These are phyloP conservation scores for Pachydiplax longipennis DNA, from an alignment of 2,888 invertebrate genomes.

Conservation along the genomic window DNA sequence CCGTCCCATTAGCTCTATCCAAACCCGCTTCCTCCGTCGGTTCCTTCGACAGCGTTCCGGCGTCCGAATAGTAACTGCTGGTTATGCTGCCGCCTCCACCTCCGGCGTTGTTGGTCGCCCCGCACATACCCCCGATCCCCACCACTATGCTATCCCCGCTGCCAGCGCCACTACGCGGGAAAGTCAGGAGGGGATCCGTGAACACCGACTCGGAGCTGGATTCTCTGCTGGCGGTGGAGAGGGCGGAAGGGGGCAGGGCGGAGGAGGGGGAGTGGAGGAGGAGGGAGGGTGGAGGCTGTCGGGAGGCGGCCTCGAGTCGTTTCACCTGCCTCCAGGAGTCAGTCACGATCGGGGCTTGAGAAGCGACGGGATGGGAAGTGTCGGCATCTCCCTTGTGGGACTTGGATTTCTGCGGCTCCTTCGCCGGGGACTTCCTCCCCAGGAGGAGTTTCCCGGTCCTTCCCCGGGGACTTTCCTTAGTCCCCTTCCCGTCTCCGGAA, in stretches of 20 bases:
- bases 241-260: slow-evolving; percentile 53
- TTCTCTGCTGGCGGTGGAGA: slow-evolving; percentile 61
- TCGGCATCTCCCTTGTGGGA: slow-evolving; percentile 47
- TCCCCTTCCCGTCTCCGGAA: background rate
- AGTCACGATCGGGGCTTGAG: slow-evolving; percentile 55
- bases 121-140: background rate
- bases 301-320: slow-evolving; percentile 54
- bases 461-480: slow-evolving; percentile 9
- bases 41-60: slow-evolving; percentile 44
- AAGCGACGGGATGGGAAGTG: background rate
- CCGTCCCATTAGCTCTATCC: slow-evolving; percentile 28
- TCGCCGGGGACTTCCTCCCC: slow-evolving; percentile 51
- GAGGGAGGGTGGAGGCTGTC: background rate
- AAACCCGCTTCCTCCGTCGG: slow-evolving; percentile 40
- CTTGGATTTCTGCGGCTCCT: slow-evolving; percentile 49
- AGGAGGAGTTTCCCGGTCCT: slow-evolving; percentile 21
- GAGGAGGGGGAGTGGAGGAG: background rate
- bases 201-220: slow-evolving; percentile 78
- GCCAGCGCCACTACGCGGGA: slow-evolving; percentile 42
- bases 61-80: slow-evolving; percentile 50
- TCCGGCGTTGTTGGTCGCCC: slow-evolving; percentile 47
- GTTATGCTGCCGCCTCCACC: slow-evolving; percentile 44
- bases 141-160: slow-evolving; percentile 32
- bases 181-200: slow-evolving; percentile 72
- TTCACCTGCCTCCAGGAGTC: slow-evolving; percentile 60